Evolutionary conservation across 1,140 invertebrate genomes (phyloP), one percentile per base, ranked within the genome.

Genomic region (Aphelenchoides besseyi): DNA sequence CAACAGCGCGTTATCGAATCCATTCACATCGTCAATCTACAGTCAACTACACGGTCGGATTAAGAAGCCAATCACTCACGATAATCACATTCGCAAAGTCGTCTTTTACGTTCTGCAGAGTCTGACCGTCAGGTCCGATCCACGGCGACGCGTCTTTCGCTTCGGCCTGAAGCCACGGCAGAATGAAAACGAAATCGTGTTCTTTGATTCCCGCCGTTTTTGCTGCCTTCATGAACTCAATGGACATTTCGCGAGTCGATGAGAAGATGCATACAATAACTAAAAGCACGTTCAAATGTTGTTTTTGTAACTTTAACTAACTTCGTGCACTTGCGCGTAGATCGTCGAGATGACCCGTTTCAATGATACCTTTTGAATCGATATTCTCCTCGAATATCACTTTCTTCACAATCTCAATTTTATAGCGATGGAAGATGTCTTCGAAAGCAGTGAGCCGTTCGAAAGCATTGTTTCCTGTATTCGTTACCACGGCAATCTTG

Each of bases 21-120:
- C 79, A 61, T 80, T 80, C 0, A 81, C 79, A 68, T 80, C 79
- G 66, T 80, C 79, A 35, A 80, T 81, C 41, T 48, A 48, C 41
- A 48, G 12, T 48, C 41, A 12, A 16, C 41, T 48, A 48, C 41
- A 16, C 41, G 41, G 41, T n/a, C n/a, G n/a, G n/a, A n/a, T n/a
- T n/a, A n/a, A n/a, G n/a, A n/a, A n/a, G n/a, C n/a, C n/a, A n/a
- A n/a, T n/a, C 41, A 48, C 41, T 48, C 35, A 82, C 77, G 74
- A 83, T 83, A 32, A 83, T 84, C 18, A 81, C 72, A 69, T 83
- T 83, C 18, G 80, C 72, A 71, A 79, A 83, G 37, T 78, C 71
- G 59, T 84, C 81, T 66, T 84, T 84, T 9, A 83, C 64, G 48
- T 80, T 81, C 52, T 78, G 75, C 30, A 69, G 66, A 9, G 71